A percentile compares a stretch with the other conserved stretches of the same genome.
Evolutionary conservation across 2,797 vertebrate species (phyloP).

Genomic region (Psittacula derbiana): DNA sequence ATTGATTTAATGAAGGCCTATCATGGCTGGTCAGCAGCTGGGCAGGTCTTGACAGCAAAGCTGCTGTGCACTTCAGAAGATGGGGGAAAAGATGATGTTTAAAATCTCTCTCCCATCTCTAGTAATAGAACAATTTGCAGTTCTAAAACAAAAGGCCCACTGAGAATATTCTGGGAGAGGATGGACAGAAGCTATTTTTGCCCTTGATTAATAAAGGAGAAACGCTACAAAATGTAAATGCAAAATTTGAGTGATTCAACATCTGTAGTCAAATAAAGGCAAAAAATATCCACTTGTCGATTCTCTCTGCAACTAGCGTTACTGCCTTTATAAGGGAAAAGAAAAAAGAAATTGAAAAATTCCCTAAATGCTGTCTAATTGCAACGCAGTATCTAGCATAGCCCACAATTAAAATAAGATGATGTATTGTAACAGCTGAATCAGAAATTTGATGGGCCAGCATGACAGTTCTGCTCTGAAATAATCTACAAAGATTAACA

Average conservation of each 20-base stretch:
- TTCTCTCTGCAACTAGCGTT: not conserved
- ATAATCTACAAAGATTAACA: not conserved
- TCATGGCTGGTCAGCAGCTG: not conserved
- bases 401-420: not conserved
- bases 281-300: not conserved
- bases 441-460: not conserved
- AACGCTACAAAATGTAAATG: not conserved
- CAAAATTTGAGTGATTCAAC: not conserved
- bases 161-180: not conserved
- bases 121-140: not conserved
- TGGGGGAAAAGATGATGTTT: not conserved
- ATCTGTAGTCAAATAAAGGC: not conserved
- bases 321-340: not conserved
- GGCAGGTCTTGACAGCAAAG: slow-evolving; percentile 8
- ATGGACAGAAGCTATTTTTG: not conserved
- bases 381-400: not conserved
- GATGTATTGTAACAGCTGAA: not conserved
- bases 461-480: slow-evolving; percentile 13
- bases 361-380: not conserved
- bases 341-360: not conserved
- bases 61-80: not conserved
- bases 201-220: slow-evolving; percentile 21
- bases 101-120: not conserved
- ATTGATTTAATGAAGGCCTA: slow-evolving; percentile 3
- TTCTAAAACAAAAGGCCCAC: not conserved